A percentile compares a stretch with the other conserved stretches of the same genome.
These are phyloP conservation scores for Leptonema lineaticorne DNA, from an alignment of 1,140 invertebrate genomes.

Conservation along the genomic window DNA sequence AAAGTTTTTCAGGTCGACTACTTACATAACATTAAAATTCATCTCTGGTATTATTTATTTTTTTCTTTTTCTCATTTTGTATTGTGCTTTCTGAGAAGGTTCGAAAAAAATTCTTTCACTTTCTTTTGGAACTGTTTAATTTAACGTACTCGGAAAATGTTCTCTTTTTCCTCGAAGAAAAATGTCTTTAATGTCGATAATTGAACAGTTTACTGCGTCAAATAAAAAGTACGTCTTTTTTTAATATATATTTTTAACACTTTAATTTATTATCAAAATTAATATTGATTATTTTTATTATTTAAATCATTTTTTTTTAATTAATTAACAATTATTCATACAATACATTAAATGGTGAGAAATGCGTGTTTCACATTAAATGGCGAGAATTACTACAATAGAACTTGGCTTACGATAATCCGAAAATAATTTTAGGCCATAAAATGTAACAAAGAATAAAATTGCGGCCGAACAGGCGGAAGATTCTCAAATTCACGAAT, in stretches of 20 bases:
- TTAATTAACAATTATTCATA: too few relatives aligned
- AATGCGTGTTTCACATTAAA: not conserved
- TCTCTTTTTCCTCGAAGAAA: too few relatives aligned
- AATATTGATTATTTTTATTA: too few relatives aligned
- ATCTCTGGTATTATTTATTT: too few relatives aligned
- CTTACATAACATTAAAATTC: too few relatives aligned
- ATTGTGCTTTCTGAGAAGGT: not conserved
- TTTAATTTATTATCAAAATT: too few relatives aligned
- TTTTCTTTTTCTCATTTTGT: not conserved
- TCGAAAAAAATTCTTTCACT: not conserved
- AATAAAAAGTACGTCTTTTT: not conserved
- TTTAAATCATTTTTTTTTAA: too few relatives aligned
- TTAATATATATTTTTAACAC: too few relatives aligned
- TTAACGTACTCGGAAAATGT: not conserved
- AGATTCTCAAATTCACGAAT: not conserved
- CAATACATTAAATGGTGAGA: too few relatives aligned
- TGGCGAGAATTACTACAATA: slow-evolving; percentile 2
- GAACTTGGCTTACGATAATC: slow-evolving; percentile 16
- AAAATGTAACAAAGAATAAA: slow-evolving; percentile 15
- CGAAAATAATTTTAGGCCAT: slow-evolving; percentile 13
- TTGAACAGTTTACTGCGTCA: not conserved
- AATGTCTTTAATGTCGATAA: too few relatives aligned
- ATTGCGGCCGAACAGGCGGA: not conserved
- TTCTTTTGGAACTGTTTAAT: not conserved
- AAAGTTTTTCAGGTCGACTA: too few relatives aligned